Percentiles rank a stretch among this genome's conserved stretches.
Evolutionary conservation across 2,797 vertebrate species (phyloP).

Genomic region (Sebastes nivosus): DNA sequence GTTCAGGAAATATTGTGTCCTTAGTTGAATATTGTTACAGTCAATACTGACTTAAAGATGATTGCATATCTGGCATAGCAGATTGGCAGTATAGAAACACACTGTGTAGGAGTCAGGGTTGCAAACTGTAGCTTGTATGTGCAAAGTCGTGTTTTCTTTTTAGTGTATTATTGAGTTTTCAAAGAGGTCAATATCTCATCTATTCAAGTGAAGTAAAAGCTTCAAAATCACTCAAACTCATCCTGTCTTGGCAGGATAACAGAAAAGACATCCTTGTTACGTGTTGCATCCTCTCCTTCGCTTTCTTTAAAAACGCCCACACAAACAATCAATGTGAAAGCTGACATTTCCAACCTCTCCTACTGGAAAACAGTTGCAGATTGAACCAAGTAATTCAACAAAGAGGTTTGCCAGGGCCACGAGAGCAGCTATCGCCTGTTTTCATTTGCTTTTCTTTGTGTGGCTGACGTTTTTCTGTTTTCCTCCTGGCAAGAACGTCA

Average conservation of each 20-base stretch:
- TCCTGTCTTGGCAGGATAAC: background rate
- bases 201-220: background rate
- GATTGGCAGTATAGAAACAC: background rate
- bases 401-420: background rate
- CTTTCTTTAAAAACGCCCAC: slow-evolving; percentile 20
- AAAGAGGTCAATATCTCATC: background rate
- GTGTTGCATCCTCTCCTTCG: background rate
- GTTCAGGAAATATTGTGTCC: background rate
- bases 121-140: background rate
- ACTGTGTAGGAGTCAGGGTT: background rate
- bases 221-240: background rate
- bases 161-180: background rate
- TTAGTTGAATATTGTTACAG: background rate
- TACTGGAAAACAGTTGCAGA: slow-evolving; percentile 17
- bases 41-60: background rate
- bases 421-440: slow-evolving; percentile 20
- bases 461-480: background rate
- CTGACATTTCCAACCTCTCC: slow-evolving; percentile 38
- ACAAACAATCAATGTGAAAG: slow-evolving; percentile 42
- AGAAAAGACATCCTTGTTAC: background rate
- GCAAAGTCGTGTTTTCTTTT: background rate
- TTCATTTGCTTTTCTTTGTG: background rate
- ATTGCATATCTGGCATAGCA: background rate
- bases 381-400: slow-evolving; percentile 16
- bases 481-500: slow-evolving; percentile 37